Base-by-base conservation (phyloP, 2,113 vertebrate species). In the Cynocephalus volans region DNA sequence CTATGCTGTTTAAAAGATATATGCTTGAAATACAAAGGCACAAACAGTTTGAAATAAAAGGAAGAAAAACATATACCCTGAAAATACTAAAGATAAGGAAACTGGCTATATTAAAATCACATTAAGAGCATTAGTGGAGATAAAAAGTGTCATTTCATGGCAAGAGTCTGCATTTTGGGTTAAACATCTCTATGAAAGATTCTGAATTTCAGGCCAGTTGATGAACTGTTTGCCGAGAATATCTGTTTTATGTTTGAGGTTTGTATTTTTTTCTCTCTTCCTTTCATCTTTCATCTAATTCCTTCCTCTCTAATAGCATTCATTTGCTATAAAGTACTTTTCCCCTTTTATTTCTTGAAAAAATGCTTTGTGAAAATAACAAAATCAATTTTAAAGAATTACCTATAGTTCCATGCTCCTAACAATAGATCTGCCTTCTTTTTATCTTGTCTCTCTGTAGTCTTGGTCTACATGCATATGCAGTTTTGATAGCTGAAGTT, bases 331-430 rank as follows among this genome's bases (percentile, higher is more conserved):
- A 50, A 83, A 45, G 77, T 72, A 41, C 18, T 90, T 92, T 83
- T 58, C 24, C 36, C 17, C 67, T 81, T 96, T 92, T 94, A 76
- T 79, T 95, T 60, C 21, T 56, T 92, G 14, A 87, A 92, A 95
- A 83, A 64, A 3, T 92, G 36, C 41, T 88, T 96, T 89, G 26
- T 1, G 72, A 94, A 93, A 58, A 79, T 67, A 69, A 96, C 60
- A 52, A 87, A 89, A 84, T 64, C 60, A 45, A 52, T 83, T 83
- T 45, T 73, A 56, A 93, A 93, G n/a, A 85, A 65, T 36, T 58
- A 9, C 12, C 18, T 26, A 41, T 60, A 77, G 69, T 85, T 75
- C 41, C 19, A 65, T 12, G 13, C 45, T 87, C 31, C 17, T 50
- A 84, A 64, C 33, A 36, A 70, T 41, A 69, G 24, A 41, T 41